A percentile compares a stretch with the other conserved stretches of the same genome.
These are phyloP conservation scores for Rynchops niger DNA, from an alignment of 2,113 vertebrate genomes.

Conservation along the genomic window DNA sequence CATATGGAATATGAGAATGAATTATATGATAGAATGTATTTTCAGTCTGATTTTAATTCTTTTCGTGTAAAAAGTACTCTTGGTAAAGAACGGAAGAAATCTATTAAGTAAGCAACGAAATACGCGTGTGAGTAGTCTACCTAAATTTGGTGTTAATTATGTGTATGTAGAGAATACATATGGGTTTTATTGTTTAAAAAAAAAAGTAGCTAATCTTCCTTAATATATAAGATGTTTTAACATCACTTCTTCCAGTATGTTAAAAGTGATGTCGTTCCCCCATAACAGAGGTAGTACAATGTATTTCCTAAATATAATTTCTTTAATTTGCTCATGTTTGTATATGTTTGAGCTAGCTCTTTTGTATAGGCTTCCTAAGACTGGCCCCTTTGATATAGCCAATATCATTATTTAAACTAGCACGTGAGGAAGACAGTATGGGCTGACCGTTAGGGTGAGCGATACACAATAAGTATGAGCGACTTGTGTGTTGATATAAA, in stretches of 20 bases:
- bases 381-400: background rate
- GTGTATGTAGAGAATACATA: background rate
- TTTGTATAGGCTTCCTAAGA: background rate
- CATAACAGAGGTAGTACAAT: background rate
- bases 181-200: background rate
- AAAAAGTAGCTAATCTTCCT: background rate
- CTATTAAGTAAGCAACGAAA: background rate
- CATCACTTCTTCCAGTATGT: background rate
- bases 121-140: background rate
- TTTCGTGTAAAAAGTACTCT: background rate
- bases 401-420: background rate
- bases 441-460: accelerated
- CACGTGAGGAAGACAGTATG: background rate
- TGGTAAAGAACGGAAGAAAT: background rate
- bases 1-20: background rate
- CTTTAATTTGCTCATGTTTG: background rate
- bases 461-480: background rate
- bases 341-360: background rate
- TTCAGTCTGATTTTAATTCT: background rate
- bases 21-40: background rate
- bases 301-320: background rate
- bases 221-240: background rate
- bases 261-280: background rate
- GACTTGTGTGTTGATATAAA: background rate
- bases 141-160: background rate